phyloP scores from a whole-genome alignment of 2,888 invertebrate species.

The Lycocerus yunnanus region DNA sequence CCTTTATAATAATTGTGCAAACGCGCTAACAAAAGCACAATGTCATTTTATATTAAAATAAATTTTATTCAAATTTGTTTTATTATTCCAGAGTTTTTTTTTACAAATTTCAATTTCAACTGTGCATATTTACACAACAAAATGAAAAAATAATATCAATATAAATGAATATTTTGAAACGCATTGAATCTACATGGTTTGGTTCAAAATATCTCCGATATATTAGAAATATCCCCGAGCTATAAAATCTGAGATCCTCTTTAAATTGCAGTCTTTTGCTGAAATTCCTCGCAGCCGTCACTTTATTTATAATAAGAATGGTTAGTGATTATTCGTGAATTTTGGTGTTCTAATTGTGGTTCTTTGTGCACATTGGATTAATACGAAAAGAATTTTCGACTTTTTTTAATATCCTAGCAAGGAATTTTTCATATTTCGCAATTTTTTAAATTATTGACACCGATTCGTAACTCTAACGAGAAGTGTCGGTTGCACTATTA shows the following conservation, averaged over 20 bases:
- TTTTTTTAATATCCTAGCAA: neutral
- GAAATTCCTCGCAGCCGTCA: slow-evolving; percentile 15
- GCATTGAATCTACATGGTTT: slow-evolving; percentile 8
- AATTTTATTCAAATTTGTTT: neutral
- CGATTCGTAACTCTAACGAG: neutral
- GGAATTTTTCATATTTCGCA: neutral
- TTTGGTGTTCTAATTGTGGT: slow-evolving; percentile 3
- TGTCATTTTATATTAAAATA: neutral
- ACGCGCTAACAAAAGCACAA: neutral
- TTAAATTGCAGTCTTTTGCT: slow-evolving; percentile 17
- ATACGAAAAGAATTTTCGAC: neutral
- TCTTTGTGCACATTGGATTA: neutral
- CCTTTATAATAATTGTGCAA: neutral
- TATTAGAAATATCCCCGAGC: slow-evolving; percentile 18
- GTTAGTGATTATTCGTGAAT: slow-evolving; percentile 15
- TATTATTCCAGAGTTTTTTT: neutral
- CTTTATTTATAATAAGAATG: slow-evolving; percentile 8
- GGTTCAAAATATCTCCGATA: slow-evolving; percentile 20
- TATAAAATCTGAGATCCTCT: slow-evolving; percentile 14
- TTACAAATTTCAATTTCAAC: neutral
- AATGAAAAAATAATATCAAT: neutral
- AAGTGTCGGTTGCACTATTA: neutral
- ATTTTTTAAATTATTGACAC: neutral
- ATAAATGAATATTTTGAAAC: neutral
- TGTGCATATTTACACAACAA: neutral